phyloP scores from a whole-genome alignment of 2,797 vertebrate species.

The Distichodus sexfasciatus region DNA sequence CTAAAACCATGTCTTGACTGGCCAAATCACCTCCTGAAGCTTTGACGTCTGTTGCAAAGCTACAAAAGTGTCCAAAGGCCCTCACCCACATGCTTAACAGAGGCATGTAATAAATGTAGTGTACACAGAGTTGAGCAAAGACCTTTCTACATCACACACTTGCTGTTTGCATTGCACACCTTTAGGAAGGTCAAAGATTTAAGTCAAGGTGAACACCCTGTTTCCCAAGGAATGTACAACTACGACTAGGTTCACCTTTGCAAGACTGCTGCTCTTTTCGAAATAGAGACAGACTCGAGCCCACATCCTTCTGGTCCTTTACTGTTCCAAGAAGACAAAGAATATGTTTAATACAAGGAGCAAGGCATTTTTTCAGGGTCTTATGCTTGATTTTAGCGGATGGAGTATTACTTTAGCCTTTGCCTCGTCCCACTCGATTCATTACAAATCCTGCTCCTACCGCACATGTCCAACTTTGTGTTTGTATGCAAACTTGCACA shows the following conservation, averaged over 20 bases:
- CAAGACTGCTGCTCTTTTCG: background rate
- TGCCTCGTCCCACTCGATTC: too few relatives aligned
- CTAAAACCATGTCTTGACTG: too few relatives aligned
- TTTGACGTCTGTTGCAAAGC: too few relatives aligned
- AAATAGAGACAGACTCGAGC: too few relatives aligned
- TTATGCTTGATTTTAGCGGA: too few relatives aligned
- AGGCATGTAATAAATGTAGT: background rate
- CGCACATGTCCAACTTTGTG: slow-evolving; percentile 4
- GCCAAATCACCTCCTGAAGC: too few relatives aligned
- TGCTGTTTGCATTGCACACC: background rate
- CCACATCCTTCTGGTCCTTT: too few relatives aligned
- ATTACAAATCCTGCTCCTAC: too few relatives aligned
- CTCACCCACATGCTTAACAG: background rate
- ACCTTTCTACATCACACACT: background rate
- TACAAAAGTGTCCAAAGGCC: background rate
- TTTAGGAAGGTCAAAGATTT: background rate
- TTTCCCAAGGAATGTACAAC: background rate
- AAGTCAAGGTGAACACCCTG: background rate
- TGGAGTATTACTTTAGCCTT: too few relatives aligned
- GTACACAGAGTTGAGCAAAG: background rate
- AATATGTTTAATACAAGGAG: too few relatives aligned
- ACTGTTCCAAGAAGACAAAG: too few relatives aligned
- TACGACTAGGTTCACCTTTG: background rate
- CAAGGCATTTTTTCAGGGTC: too few relatives aligned
- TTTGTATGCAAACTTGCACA: slow-evolving; percentile 2